Evolutionary conservation across 2,888 invertebrate species (phyloP).

Genomic region (Euplexia lucipara): DNA sequence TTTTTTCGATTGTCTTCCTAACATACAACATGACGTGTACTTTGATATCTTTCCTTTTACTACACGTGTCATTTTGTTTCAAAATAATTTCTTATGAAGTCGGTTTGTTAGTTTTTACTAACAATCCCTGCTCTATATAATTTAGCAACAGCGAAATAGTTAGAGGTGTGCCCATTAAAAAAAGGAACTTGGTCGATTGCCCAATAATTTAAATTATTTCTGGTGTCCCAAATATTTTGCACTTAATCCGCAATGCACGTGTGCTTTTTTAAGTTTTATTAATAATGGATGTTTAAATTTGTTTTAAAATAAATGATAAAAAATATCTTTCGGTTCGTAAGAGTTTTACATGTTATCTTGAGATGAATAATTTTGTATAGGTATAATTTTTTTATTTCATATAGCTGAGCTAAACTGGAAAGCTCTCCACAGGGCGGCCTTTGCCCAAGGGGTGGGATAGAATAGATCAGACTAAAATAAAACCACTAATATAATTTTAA

Average conservation of each 20-base stretch:
- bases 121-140: background rate
- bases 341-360: background rate
- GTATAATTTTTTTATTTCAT: background rate
- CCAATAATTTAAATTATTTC: slow-evolving; percentile 22
- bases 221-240: slow-evolving; percentile 31
- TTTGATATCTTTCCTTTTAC: background rate
- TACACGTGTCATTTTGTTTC: slow-evolving; percentile 4
- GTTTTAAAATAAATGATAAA: too few species aligned
- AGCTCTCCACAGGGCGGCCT: too few species aligned
- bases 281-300: too few species aligned
- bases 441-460: too few species aligned
- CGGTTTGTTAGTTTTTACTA: background rate
- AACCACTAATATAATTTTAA: slow-evolving; percentile 5
- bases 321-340: background rate
- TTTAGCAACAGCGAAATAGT: background rate
- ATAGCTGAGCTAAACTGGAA: too few species aligned
- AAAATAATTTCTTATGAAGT: background rate
- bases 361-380: background rate
- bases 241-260: slow-evolving; percentile 1
- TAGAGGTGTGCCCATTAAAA: slow-evolving; percentile 17
- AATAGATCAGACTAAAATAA: too few species aligned
- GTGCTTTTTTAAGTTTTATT: background rate
- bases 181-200: slow-evolving; percentile 25
- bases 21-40: slow-evolving; percentile 5
- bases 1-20: slow-evolving; percentile 2